Evolutionary conservation across 2,113 vertebrate species (phyloP).

Genomic region (Tupaia chinensis): DNA sequence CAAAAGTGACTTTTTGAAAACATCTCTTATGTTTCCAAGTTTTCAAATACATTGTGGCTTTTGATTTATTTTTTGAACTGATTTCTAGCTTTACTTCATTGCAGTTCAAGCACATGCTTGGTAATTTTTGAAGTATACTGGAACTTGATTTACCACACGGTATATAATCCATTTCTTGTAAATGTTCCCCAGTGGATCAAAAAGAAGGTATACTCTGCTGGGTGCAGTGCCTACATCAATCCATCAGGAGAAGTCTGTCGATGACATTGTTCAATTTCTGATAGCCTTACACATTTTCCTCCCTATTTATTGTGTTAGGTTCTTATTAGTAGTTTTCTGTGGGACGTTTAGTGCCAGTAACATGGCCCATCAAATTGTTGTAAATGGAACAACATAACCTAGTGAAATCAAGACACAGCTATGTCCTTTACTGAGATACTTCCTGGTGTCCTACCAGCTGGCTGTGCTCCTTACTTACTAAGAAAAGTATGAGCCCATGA

Average conservation of each 20-base stretch:
- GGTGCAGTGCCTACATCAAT: neutral
- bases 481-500: neutral
- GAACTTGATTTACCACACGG: neutral
- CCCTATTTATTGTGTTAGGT: neutral
- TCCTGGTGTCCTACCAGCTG: neutral
- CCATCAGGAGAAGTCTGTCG: neutral
- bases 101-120: neutral
- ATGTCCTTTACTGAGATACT: neutral
- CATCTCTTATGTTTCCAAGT: neutral
- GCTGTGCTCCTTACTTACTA: neutral
- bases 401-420: neutral
- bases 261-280: neutral
- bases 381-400: neutral
- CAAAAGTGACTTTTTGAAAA: neutral
- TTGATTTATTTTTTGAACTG: neutral
- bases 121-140: neutral
- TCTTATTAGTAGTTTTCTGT: neutral
- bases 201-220: neutral
- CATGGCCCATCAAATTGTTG: neutral
- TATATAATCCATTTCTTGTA: neutral
- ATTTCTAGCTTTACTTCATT: constrained; percentile 40
- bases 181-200: neutral
- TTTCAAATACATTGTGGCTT: constrained; percentile 6
- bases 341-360: neutral
- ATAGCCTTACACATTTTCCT: neutral